Base-by-base conservation (phyloP, 2,113 vertebrate genomes). In the Platysternon megacephalum region DNA sequence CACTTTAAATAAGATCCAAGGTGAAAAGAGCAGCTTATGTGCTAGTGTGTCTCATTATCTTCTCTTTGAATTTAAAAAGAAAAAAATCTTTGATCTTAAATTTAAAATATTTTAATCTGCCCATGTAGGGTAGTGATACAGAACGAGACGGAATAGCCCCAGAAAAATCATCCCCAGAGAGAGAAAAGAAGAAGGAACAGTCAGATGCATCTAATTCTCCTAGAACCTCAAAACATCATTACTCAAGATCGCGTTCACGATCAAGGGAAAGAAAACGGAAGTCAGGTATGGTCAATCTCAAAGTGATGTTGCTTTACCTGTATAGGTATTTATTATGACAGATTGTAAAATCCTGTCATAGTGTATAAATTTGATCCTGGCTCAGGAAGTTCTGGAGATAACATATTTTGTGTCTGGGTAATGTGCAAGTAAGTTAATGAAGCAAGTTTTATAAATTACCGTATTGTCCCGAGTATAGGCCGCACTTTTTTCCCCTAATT, bases 231-330 rank as follows among this genome's bases (percentile, higher is more conserved):
- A 99, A 99, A 98, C 99, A 99, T 95, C 99, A 99, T 96, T 99
- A 99, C 87, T 99, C 99, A 90, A 98, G 99, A 86, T 99, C 99
- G 51, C 98, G 99, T 89, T 99, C 99, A 79, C 99, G 99, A 55
- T 99, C 99, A 56, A 97, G 98, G 92, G 98, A 99, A 76, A 97
- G 98, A 96, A 99, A 99, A 97, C 98, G 99, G 89, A 98, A 99
- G 86, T 98, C 98, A 95, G 99, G 99, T 99, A 98, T 85, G 95
- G 29, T 2, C 21, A 68, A 1, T 0, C 2, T 51, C n/a, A 16
- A 11, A 65, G 5, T 12, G 24, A 7, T 58, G 35, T 16, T 53
- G n/a, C n/a, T 82, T 28, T 85, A 65, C 56, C 11, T 85, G 83
- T 12, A 28, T 17, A 13, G 42, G 32, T 35, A 42, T 78, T 72